Evolutionary conservation across 2,113 vertebrate species (phyloP).

Genomic region (Pterophyllum scalare): DNA sequence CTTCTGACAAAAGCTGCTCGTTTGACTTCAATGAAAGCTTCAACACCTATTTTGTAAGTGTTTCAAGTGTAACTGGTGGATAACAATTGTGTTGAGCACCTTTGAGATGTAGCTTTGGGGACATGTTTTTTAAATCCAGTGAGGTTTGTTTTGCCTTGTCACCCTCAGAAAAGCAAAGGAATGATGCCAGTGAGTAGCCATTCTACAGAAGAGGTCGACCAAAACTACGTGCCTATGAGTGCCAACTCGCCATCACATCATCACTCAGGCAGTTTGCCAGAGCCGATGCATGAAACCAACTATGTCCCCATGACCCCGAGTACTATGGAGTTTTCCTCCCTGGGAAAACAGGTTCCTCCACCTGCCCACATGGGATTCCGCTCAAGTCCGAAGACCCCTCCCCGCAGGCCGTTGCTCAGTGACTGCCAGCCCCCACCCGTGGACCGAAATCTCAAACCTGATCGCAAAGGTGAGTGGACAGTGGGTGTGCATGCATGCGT

Average conservation of each 20-base stretch:
- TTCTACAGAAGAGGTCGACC: constrained; percentile 93
- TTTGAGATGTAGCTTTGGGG: not conserved
- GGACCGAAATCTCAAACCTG: constrained; percentile 97
- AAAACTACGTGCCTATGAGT: constrained; percentile 99
- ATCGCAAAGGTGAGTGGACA: constrained; percentile 93
- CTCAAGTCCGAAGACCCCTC: constrained; percentile 96
- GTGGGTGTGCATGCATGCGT: constrained; percentile 24
- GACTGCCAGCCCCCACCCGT: constrained; percentile 97
- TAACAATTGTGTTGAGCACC: not conserved
- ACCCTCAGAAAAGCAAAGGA: constrained; percentile 92
- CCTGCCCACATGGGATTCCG: constrained; percentile 99
- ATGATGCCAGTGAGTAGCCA: constrained; percentile 89
- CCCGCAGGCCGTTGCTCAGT: constrained; percentile 88
- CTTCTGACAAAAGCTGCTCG: constrained; percentile 91
- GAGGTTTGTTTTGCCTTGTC: not conserved
- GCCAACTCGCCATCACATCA: constrained; percentile 95
- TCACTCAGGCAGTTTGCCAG: constrained; percentile 90
- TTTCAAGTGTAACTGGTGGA: not conserved
- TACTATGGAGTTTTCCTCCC: constrained; percentile 94
- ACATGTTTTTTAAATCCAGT: not conserved
- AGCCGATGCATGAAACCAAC: constrained; percentile 93
- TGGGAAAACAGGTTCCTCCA: constrained; percentile 98
- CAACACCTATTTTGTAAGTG: constrained; percentile 96
- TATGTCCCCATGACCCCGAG: constrained; percentile 98
- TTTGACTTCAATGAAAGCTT: constrained; percentile 91